phyloP scores from a whole-genome alignment of 2,888 invertebrate species.

The Pomacea canaliculata region DNA sequence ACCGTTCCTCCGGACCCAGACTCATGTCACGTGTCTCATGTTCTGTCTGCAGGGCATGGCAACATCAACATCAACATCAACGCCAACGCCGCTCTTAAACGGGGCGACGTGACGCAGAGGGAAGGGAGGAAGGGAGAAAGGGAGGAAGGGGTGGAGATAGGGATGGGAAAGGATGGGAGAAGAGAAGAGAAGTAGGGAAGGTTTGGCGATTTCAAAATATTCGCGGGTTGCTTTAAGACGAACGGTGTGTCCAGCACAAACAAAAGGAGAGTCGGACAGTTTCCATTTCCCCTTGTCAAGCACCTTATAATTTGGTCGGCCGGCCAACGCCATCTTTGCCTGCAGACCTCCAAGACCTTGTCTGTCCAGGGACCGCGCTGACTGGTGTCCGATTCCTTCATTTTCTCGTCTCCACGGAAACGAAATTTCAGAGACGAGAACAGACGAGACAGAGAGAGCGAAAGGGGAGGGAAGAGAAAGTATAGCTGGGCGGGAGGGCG shows the following conservation, averaged over 20 bases:
- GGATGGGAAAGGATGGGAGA: too few relatives aligned
- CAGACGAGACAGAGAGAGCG: background rate
- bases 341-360: conserved; percentile 2
- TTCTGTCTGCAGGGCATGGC: too few relatives aligned
- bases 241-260: conserved; percentile 4
- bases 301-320: background rate
- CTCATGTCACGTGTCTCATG: too few relatives aligned
- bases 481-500: too few relatives aligned
- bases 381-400: conserved; percentile 5
- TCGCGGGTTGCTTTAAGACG: background rate
- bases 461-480: background rate
- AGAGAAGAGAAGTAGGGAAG: too few relatives aligned
- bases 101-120: too few relatives aligned
- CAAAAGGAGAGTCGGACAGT: conserved; percentile 2
- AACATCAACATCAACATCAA: too few relatives aligned
- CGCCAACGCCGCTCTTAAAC: too few relatives aligned
- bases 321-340: background rate
- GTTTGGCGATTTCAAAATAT: too few relatives aligned
- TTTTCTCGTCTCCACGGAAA: conserved; percentile 7
- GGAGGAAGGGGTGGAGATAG: too few relatives aligned
- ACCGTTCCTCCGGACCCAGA: too few relatives aligned
- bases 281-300: background rate
- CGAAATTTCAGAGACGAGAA: background rate
- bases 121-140: too few relatives aligned
- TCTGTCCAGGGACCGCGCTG: background rate